phyloP scores from a whole-genome alignment of 2,888 invertebrate species.

The Chrysina gloriosa region DNA sequence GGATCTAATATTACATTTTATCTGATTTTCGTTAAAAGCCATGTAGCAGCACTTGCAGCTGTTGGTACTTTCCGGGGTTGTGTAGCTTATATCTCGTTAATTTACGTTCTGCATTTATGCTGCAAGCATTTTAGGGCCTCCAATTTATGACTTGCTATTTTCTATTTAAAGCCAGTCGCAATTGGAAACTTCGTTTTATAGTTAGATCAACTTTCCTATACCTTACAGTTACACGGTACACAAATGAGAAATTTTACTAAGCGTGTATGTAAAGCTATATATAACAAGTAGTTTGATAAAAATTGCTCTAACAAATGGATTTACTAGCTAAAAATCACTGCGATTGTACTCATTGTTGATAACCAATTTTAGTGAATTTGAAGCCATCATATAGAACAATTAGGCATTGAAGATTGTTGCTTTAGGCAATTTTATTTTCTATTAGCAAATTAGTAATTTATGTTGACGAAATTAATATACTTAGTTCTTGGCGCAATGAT shows the following conservation, averaged over 20 bases:
- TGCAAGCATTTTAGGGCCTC: not conserved
- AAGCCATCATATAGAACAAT: too few species aligned
- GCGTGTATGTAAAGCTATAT: too few species aligned
- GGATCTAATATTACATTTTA: too few species aligned
- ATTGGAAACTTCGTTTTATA: not conserved
- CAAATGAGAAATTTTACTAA: not conserved
- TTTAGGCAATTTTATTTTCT: not conserved
- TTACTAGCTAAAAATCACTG: too few species aligned
- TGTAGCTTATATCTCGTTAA: not conserved
- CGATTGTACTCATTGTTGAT: too few species aligned
- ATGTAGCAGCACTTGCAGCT: not conserved
- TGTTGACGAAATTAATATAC: not conserved
- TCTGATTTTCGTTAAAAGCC: not conserved
- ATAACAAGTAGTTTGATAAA: too few species aligned
- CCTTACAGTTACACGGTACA: not conserved
- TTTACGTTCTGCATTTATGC: too few species aligned
- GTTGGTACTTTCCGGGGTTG: not conserved
- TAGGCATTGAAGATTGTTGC: not conserved
- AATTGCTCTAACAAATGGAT: too few species aligned
- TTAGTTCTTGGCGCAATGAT: not conserved
- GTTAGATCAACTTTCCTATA: not conserved
- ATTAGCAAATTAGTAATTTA: not conserved
- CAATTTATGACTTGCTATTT: not conserved
- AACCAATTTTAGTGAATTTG: too few species aligned
- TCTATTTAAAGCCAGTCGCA: constrained; percentile 14